Evolutionary conservation across 2,113 vertebrate genomes (phyloP).

Genomic region (Laticauda colubrina): DNA sequence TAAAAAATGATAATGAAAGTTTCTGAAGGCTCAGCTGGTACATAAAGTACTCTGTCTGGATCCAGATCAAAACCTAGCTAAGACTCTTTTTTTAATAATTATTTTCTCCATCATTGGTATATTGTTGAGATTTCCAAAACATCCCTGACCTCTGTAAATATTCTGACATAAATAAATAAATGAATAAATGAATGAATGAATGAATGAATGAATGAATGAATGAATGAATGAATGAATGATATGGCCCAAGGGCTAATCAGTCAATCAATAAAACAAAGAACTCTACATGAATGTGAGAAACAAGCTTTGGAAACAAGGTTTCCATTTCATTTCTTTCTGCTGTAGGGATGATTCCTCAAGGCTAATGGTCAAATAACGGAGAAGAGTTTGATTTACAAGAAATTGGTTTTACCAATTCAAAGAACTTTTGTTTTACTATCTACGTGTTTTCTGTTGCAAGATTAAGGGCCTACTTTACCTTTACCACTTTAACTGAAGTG

Average conservation of each 20-base stretch:
- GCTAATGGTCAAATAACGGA: not conserved
- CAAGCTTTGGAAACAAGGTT: conserved; percentile 29
- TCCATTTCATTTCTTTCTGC: conserved; percentile 44
- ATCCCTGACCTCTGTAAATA: not conserved
- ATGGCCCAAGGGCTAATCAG: no score
- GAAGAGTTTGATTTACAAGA: conserved; percentile 1
- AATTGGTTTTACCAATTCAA: not conserved
- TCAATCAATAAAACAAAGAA: not conserved
- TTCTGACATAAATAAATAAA: not conserved
- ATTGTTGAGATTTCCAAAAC: not conserved
- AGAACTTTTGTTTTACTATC: fast-evolving
- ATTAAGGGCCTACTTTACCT: not conserved
- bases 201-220: no score
- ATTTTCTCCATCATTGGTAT: not conserved
- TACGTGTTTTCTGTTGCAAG: not conserved
- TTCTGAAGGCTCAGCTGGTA: not conserved
- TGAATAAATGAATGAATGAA: no score
- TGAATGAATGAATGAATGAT: no score
- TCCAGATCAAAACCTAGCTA: not conserved
- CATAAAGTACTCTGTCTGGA: not conserved
- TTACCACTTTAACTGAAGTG: not conserved
- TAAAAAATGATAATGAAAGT: not conserved
- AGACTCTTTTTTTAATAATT: not conserved
- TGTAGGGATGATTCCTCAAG: conserved; percentile 33
- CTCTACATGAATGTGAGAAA: conserved; percentile 51